phyloP scores from a whole-genome alignment of 2,797 vertebrate species.

The Fundulus diaphanus region DNA sequence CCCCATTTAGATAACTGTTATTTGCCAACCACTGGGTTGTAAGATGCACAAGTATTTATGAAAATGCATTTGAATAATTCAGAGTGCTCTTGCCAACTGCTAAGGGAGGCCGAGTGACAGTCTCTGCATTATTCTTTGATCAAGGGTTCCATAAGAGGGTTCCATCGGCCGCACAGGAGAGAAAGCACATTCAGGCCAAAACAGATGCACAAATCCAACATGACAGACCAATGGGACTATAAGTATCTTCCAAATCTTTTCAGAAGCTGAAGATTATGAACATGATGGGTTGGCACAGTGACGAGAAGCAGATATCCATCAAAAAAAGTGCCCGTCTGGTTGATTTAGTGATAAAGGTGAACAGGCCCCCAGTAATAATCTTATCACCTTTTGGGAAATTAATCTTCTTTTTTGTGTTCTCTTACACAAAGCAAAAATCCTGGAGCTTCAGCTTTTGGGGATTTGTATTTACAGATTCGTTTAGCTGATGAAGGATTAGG shows the following conservation, averaged over 20 bases:
- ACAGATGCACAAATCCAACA: conserved; percentile 62
- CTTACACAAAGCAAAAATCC: conserved; percentile 55
- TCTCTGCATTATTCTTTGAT: conserved; percentile 82
- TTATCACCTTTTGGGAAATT: conserved; percentile 60
- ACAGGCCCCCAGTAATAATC: conserved; percentile 32
- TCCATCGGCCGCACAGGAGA: conserved; percentile 62
- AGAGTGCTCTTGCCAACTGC: conserved; percentile 75
- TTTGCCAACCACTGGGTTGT: conserved; percentile 60
- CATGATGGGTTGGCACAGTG: conserved; percentile 54
- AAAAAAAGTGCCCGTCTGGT: conserved; percentile 78
- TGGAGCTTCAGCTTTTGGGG: conserved; percentile 40
- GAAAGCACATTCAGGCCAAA: conserved; percentile 69
- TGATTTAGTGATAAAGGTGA: conserved; percentile 61
- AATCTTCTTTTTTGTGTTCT: conserved; percentile 45
- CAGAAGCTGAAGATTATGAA: conserved; percentile 65
- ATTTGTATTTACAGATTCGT: conserved; percentile 54
- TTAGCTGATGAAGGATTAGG: conserved; percentile 56
- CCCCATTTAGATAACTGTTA: conserved; percentile 65
- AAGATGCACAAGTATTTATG: conserved; percentile 67
- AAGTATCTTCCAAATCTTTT: conserved; percentile 72
- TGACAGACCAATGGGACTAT: conserved; percentile 71
- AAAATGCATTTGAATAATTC: conserved; percentile 82
- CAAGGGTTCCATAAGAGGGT: conserved; percentile 73
- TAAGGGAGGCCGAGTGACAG: conserved; percentile 75
- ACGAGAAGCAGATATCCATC: conserved; percentile 63